A percentile compares a stretch with the other conserved stretches of the same genome.
phyloP scores from a whole-genome alignment of 2,888 invertebrate genomes.

The Heliconius ismenius region DNA sequence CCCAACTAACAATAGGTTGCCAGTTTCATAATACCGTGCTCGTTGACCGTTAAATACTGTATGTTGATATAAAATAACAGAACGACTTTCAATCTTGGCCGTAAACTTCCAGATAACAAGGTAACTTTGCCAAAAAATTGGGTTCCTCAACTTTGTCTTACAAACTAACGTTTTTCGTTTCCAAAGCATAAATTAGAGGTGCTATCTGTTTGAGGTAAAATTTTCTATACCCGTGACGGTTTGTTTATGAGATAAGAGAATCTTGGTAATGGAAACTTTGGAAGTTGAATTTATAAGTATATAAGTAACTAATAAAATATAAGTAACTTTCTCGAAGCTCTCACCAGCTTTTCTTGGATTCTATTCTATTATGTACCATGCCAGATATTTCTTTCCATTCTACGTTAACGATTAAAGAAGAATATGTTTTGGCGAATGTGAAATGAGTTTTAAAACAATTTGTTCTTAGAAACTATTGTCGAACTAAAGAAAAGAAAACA shows the following conservation, averaged over 20 bases:
- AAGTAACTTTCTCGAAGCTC: not conserved
- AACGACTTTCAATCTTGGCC: constrained; percentile 38
- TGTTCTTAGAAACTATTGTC: not conserved
- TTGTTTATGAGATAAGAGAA: constrained; percentile 58
- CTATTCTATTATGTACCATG: not conserved
- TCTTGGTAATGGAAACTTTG: constrained; percentile 59
- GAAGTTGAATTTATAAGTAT: constrained; percentile 6
- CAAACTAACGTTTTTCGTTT: constrained; percentile 52
- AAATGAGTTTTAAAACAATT: not conserved
- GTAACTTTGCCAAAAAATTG: constrained; percentile 50
- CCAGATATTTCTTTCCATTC: not conserved
- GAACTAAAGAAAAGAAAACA: too few relatives aligned
- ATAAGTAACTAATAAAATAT: not conserved
- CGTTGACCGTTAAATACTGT: constrained; percentile 36
- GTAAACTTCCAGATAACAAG: constrained; percentile 45
- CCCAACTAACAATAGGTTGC: constrained; percentile 11
- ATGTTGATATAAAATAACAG: constrained; percentile 39
- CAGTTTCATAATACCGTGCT: constrained; percentile 27
- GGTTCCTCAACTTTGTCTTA: constrained; percentile 48
- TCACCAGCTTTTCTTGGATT: not conserved
- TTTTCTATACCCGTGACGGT: constrained; percentile 58
- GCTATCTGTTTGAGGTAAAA: constrained; percentile 65
- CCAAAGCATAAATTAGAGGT: constrained; percentile 67
- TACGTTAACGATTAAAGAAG: not conserved
- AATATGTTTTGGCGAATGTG: not conserved